A percentile compares a stretch with the other conserved stretches of the same genome.
These are phyloP conservation scores for Tachina grossa DNA, from an alignment of 2,888 invertebrate species.

Conservation along the genomic window DNA sequence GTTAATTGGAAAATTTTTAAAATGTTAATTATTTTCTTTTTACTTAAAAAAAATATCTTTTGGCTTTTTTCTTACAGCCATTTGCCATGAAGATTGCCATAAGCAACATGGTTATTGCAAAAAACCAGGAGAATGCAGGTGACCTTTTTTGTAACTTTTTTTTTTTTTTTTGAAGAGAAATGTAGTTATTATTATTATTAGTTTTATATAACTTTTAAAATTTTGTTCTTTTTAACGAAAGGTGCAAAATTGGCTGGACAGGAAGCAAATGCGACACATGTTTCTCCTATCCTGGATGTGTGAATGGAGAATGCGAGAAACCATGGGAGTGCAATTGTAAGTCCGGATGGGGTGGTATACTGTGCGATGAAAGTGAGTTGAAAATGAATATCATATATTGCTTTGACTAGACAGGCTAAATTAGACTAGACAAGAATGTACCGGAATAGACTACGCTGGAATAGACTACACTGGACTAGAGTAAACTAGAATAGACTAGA, in stretches of 20 bases:
- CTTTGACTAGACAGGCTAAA: too few species aligned
- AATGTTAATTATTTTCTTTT: slow-evolving; percentile 22
- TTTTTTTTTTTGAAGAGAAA: background rate
- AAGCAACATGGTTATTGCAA: slow-evolving; percentile 92
- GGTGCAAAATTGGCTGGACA: slow-evolving; percentile 95
- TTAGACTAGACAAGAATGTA: too few species aligned
- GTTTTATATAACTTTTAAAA: background rate
- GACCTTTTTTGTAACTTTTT: slow-evolving; percentile 83
- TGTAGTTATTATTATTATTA: background rate
- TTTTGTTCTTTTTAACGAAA: slow-evolving; percentile 53
- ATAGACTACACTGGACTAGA: too few species aligned
- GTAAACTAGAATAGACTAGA: too few species aligned
- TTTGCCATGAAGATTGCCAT: slow-evolving; percentile 92
- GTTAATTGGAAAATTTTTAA: slow-evolving; percentile 77
- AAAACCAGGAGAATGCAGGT: slow-evolving; percentile 90
- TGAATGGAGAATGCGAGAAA: slow-evolving; percentile 90
- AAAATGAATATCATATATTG: background rate
- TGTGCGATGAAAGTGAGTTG: slow-evolving; percentile 92
- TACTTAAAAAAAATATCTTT: background rate
- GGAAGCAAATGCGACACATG: slow-evolving; percentile 90
- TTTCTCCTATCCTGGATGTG: slow-evolving; percentile 94
- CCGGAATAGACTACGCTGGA: too few species aligned
- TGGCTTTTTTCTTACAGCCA: slow-evolving; percentile 85
- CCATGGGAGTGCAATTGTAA: slow-evolving; percentile 96
- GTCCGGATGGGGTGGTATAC: slow-evolving; percentile 91